Evolutionary conservation across 2,797 vertebrate species (phyloP).

Genomic region (Squalus acanthias): DNA sequence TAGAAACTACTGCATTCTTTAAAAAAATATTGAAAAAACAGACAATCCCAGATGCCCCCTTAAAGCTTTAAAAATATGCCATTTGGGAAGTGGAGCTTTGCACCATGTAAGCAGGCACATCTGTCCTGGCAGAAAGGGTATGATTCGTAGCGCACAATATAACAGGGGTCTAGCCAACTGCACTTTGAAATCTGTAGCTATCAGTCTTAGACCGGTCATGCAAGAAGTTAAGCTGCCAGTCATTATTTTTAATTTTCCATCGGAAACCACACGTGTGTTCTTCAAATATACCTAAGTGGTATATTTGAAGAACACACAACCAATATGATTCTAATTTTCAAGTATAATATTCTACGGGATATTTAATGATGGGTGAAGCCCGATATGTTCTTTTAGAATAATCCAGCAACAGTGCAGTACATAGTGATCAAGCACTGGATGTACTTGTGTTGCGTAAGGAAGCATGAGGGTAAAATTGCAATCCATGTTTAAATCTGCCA

Average conservation of each 20-base stretch:
- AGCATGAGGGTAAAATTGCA: background rate
- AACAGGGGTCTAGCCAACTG: background rate
- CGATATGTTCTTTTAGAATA: background rate
- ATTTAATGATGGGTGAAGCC: background rate
- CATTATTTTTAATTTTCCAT: background rate
- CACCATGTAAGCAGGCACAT: background rate
- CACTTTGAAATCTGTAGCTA: background rate
- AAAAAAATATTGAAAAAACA: background rate
- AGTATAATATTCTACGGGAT: background rate
- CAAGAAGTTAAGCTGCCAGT: background rate
- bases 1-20: background rate
- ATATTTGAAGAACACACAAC: background rate
- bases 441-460: background rate
- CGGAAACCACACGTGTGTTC: background rate
- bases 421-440: background rate
- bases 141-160: background rate
- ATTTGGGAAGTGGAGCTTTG: background rate
- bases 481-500: background rate
- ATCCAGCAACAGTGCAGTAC: background rate
- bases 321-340: background rate
- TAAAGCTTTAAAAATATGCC: background rate
- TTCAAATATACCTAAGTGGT: background rate
- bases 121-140: background rate
- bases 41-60: background rate
- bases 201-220: background rate